Conservation (phyloP, 2,797 vertebrate genomes). For the Lithobates pipiens region DNA sequence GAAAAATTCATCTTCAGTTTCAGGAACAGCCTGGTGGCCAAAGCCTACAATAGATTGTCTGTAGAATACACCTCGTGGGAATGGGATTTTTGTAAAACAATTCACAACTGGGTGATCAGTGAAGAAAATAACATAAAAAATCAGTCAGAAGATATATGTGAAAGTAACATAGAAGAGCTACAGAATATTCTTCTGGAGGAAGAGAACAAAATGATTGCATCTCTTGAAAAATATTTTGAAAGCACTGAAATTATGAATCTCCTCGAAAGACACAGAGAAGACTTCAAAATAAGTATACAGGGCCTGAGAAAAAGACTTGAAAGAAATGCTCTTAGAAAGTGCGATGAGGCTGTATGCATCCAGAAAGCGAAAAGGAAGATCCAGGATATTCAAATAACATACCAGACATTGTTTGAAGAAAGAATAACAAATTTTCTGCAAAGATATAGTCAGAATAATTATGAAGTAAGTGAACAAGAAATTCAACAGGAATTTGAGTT, state of each 20-base stretch:
- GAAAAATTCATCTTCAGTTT: too few relatives aligned
- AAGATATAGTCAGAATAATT: slow-evolving; percentile 66
- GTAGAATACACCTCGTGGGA: too few relatives aligned
- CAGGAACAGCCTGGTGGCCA: too few relatives aligned
- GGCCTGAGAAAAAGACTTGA: slow-evolving; percentile 66
- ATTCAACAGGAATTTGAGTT: slow-evolving; percentile 77
- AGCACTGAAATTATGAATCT: slow-evolving; percentile 49
- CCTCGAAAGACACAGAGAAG: slow-evolving; percentile 67
- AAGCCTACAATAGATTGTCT: too few relatives aligned
- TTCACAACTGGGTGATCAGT: too few relatives aligned
- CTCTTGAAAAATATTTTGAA: slow-evolving; percentile 67
- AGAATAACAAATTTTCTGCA: slow-evolving; percentile 68
- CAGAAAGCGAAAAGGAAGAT: slow-evolving; percentile 70
- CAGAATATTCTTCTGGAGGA: slow-evolving; percentile 66
- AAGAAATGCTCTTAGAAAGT: slow-evolving; percentile 63
- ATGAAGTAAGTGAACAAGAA: slow-evolving; percentile 65
- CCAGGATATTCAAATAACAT: slow-evolving; percentile 67
- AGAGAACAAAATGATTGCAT: slow-evolving; percentile 65
- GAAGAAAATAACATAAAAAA: slow-evolving; percentile 1
- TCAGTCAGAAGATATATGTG: slow-evolving; percentile 24
- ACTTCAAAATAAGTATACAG: slow-evolving; percentile 67
- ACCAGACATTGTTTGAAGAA: slow-evolving; percentile 66
- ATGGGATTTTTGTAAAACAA: too few relatives aligned
- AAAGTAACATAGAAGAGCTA: slow-evolving; percentile 62
- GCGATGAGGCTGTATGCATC: slow-evolving; percentile 66